Evolutionary conservation across 92 coral and sea anemone genomes (phyloP).

Genomic region (Parazoanthus darwini): DNA sequence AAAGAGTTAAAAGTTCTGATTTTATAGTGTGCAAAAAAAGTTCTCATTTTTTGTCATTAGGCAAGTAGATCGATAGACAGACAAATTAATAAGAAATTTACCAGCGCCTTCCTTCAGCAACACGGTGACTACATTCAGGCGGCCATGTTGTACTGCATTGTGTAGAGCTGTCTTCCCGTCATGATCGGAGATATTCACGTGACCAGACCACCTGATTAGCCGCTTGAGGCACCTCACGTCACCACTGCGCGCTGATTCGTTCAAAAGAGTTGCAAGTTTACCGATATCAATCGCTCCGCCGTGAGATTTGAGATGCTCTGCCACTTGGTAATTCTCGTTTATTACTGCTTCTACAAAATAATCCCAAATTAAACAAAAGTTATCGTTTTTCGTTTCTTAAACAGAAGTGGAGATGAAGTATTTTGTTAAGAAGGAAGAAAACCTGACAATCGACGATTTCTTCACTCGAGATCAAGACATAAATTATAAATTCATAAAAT

Average conservation of each 20-base stretch:
- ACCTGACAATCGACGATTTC: too few relatives aligned
- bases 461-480: too few relatives aligned
- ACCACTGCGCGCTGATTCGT: constrained; percentile 71
- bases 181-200: constrained; percentile 76
- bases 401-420: too few relatives aligned
- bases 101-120: constrained; percentile 89
- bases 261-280: constrained; percentile 73
- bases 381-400: neutral
- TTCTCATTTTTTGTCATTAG: too few relatives aligned
- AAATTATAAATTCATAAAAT: too few relatives aligned
- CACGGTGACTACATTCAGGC: constrained; percentile 66
- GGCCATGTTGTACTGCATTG: constrained; percentile 72
- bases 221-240: constrained; percentile 78
- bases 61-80: neutral
- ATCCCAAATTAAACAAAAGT: neutral
- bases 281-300: constrained; percentile 78
- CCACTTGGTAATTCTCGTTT: constrained; percentile 79
- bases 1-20: too few relatives aligned
- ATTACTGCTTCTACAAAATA: constrained; percentile 74
- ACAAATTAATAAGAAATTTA: constrained; percentile 23
- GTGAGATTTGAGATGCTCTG: constrained; percentile 83
- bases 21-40: too few relatives aligned
- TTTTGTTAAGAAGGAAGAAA: too few relatives aligned
- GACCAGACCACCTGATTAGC: constrained; percentile 84
- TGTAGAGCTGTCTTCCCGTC: constrained; percentile 92